A percentile compares a stretch with the other conserved stretches of the same genome.
phyloP scores from a whole-genome alignment of 2,113 vertebrate genomes.

The Albula glossodonta region DNA sequence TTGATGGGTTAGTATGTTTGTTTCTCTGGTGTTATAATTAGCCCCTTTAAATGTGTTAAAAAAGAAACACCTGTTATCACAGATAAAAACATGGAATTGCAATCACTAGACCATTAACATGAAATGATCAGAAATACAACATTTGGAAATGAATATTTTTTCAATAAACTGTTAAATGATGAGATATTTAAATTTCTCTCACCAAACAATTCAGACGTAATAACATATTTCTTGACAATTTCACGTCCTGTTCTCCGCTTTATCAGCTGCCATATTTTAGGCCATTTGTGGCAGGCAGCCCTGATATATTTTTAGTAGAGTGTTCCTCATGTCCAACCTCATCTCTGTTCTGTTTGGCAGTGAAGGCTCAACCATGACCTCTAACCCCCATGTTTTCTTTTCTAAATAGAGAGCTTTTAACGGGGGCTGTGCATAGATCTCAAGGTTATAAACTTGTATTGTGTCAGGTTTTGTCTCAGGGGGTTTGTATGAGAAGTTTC shows the following conservation, averaged over 20 bases:
- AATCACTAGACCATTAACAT: too few relatives aligned
- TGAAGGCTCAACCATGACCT: background rate
- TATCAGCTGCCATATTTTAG: constrained; percentile 13
- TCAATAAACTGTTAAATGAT: too few relatives aligned
- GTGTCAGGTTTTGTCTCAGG: too few relatives aligned
- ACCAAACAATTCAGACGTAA: too few relatives aligned
- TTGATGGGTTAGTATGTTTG: background rate
- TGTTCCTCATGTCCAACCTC: background rate
- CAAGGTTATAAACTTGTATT: background rate
- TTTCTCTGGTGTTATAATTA: background rate
- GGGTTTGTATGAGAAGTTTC: background rate
- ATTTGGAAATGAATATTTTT: too few relatives aligned
- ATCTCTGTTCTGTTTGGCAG: background rate
- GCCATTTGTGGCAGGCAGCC: constrained; percentile 18
- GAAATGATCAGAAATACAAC: too few relatives aligned
- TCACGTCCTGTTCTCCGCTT: background rate
- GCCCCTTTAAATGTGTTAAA: background rate
- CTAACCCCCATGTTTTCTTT: background rate
- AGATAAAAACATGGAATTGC: too few relatives aligned
- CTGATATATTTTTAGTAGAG: constrained; percentile 24
- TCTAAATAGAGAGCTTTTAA: background rate
- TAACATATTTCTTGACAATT: too few relatives aligned
- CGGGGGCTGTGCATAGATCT: background rate
- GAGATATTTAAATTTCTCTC: too few relatives aligned
- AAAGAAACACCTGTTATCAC: background rate